Conservation (phyloP, 2,797 vertebrate genomes). For the Crocidura indochinensis region DNA sequence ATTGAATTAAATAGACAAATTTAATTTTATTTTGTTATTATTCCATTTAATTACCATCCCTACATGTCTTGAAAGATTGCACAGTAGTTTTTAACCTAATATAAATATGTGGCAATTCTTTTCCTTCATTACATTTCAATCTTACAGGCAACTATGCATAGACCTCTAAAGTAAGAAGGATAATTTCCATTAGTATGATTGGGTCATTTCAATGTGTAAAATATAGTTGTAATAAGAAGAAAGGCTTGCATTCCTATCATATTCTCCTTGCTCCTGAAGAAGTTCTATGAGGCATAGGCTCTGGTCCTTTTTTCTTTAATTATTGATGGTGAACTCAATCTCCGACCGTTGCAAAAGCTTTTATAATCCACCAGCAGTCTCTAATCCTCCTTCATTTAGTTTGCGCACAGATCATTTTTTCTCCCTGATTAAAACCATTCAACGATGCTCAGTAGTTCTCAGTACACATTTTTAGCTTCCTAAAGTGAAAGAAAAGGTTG, state of each 20-base stretch:
- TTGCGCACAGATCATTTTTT: background rate
- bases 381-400: background rate
- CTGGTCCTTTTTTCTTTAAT: background rate
- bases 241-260: background rate
- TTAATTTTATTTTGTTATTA: background rate
- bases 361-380: background rate
- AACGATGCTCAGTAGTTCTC: background rate
- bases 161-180: background rate
- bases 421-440: background rate
- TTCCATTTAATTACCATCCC: background rate
- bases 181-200: background rate
- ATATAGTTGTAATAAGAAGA: background rate
- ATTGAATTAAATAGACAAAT: background rate
- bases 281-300: background rate
- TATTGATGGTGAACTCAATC: background rate
- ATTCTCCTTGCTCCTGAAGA: background rate
- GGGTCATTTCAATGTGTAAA: background rate
- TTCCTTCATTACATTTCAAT: conserved; percentile 29
- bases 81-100: background rate
- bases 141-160: background rate
- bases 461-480: background rate
- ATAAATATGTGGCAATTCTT: conserved; percentile 34
- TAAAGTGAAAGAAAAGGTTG: background rate
- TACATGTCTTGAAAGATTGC: background rate
- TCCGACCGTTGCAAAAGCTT: background rate